phyloP scores from a whole-genome alignment of 2,797 vertebrate species.

The Oreochromis grahami region DNA sequence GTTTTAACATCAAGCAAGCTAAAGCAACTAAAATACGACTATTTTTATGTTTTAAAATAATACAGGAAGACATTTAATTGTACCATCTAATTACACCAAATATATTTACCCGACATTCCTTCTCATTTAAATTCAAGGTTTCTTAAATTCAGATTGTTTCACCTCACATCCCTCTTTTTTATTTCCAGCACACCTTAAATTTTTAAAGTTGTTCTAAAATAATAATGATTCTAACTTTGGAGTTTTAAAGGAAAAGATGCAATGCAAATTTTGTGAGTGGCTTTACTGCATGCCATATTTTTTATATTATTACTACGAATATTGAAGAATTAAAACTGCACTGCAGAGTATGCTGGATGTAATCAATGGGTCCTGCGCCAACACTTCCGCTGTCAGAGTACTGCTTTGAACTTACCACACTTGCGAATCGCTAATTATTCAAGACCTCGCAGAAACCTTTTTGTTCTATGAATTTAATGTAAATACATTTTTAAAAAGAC shows the following conservation, averaged over 20 bases:
- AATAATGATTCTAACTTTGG: not conserved
- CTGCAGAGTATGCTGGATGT: not conserved
- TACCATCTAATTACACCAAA: not conserved
- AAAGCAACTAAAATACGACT: not conserved
- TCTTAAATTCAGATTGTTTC: not conserved
- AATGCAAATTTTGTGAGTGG: not conserved
- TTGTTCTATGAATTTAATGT: not conserved
- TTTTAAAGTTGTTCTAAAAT: not conserved
- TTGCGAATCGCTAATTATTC: not conserved
- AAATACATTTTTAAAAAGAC: not conserved
- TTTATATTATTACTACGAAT: not conserved
- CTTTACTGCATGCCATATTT: not conserved
- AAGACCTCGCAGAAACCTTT: not conserved
- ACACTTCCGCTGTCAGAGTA: no score
- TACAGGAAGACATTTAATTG: not conserved
- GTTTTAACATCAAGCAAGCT: not conserved
- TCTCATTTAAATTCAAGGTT: not conserved
- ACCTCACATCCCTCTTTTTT: not conserved
- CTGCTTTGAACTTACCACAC: not conserved
- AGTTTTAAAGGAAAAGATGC: not conserved
- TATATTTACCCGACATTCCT: not conserved
- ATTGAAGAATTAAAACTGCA: not conserved
- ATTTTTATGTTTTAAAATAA: not conserved
- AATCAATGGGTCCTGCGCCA: not conserved
- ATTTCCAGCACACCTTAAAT: not conserved